These are phyloP conservation scores for Aphidius gifuensis DNA, from an alignment of 1,140 invertebrate genomes.

Conservation along the genomic window DNA sequence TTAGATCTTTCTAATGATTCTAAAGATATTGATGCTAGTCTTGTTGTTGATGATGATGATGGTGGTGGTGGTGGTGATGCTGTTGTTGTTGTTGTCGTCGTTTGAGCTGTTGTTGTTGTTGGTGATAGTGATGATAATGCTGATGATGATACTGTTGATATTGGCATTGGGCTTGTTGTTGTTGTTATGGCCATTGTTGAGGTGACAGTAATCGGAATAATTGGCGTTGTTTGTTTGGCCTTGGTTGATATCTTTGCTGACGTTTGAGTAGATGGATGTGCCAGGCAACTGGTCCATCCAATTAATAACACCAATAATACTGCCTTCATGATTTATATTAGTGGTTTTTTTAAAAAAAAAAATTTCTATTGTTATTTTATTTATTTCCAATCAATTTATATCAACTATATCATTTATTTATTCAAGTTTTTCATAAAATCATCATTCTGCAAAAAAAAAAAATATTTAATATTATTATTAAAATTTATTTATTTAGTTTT, in stretches of 20 bases:
- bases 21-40: slow-evolving; percentile 11
- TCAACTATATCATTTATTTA: too few species aligned
- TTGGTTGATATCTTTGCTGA: slow-evolving; percentile 23
- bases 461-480: too few species aligned
- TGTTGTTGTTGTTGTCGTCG: not conserved
- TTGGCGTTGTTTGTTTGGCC: slow-evolving; percentile 37
- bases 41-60: not conserved
- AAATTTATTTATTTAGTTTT: too few species aligned
- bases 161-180: slow-evolving; percentile 40
- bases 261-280: slow-evolving; percentile 31
- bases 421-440: too few species aligned
- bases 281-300: slow-evolving; percentile 25
- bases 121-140: not conserved
- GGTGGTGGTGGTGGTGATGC: too few species aligned
- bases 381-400: too few species aligned
- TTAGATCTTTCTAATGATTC: slow-evolving; percentile 7
- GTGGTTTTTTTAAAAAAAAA: too few species aligned
- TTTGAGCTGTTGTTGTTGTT: not conserved
- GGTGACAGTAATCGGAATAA: slow-evolving; percentile 37
- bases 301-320: slow-evolving; percentile 16
- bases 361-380: not conserved
- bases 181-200: slow-evolving; percentile 29
- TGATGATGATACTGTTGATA: slow-evolving; percentile 29
- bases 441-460: too few species aligned
- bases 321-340: slow-evolving; percentile 8